Percentiles rank a stretch among this genome's conserved stretches.
These are phyloP conservation scores for Globodera rostochiensis DNA, from an alignment of 1,140 invertebrate species.

Conservation along the genomic window DNA sequence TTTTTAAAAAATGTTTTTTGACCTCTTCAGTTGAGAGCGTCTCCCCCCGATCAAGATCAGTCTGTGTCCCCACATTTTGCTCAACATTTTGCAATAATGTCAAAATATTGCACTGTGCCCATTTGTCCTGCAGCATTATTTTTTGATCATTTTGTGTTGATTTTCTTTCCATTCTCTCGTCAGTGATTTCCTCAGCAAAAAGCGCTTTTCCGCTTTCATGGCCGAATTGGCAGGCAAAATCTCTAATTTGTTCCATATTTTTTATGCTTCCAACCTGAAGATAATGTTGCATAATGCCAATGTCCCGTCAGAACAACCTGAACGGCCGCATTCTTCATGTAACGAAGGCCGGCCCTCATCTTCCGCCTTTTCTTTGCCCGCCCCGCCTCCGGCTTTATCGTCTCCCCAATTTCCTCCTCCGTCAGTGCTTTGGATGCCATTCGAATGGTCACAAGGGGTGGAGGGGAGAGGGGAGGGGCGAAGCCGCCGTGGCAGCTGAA, in stretches of 20 bases:
- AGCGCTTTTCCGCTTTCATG: neutral
- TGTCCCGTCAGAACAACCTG: constrained; percentile 6
- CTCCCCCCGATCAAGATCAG: neutral
- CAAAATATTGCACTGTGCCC: neutral
- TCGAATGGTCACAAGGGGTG: constrained; percentile 22
- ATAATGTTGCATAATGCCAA: neutral
- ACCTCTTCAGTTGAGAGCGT: neutral
- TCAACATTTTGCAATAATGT: neutral
- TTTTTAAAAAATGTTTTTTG: neutral
- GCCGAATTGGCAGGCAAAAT: neutral
- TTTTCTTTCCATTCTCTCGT: neutral
- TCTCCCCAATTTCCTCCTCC: constrained; percentile 12
- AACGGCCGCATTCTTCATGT: constrained; percentile 21
- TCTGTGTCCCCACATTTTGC: neutral
- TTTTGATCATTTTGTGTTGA: neutral
- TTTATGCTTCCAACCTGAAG: neutral
- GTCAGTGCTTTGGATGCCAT: constrained; percentile 22
- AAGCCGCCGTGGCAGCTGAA: neutral
- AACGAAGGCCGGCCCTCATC: constrained; percentile 10
- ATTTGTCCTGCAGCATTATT: neutral
- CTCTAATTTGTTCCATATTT: neutral
- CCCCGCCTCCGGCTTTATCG: neutral
- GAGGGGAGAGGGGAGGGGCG: neutral
- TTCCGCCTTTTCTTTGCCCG: constrained; percentile 14
- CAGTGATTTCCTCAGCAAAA: neutral